Percentiles rank a stretch among this genome's conserved stretches.
Conservation (phyloP, 2,888 invertebrate genomes). For the Ellobium chinense region DNA sequence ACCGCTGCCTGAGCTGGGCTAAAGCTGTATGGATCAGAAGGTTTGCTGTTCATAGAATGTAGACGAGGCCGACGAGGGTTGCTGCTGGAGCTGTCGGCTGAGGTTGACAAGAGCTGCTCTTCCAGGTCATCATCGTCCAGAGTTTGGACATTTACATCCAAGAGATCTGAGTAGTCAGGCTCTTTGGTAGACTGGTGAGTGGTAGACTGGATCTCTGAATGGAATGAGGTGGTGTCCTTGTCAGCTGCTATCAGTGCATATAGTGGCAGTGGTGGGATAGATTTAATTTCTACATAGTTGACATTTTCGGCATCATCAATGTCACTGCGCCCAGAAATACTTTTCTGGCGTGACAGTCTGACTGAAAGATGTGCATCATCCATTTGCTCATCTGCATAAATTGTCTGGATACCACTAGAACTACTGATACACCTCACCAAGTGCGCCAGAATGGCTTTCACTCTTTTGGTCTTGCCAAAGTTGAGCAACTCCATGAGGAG, state of each 20-base stretch:
- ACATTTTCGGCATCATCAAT: slow-evolving; percentile 45
- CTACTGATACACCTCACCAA: slow-evolving; percentile 87
- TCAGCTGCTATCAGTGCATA: slow-evolving; percentile 98
- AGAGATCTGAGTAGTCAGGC: slow-evolving; percentile 92
- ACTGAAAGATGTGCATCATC: slow-evolving; percentile 55
- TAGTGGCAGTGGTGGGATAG: slow-evolving; percentile 97
- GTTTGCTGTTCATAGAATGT: slow-evolving; percentile 17
- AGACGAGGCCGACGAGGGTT: slow-evolving; percentile 59
- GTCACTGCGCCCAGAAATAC: slow-evolving; percentile 63
- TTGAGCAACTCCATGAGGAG: slow-evolving; percentile 98
- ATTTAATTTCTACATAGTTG: slow-evolving; percentile 90
- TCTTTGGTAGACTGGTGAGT: slow-evolving; percentile 67
- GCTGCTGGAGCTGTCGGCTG: slow-evolving; percentile 82
- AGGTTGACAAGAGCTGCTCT: slow-evolving; percentile 62
- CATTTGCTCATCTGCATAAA: slow-evolving; percentile 24
- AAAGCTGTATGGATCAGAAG: slow-evolving; percentile 67
- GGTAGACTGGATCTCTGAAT: slow-evolving; percentile 53
- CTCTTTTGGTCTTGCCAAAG: slow-evolving; percentile 97
- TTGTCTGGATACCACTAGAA: slow-evolving; percentile 55
- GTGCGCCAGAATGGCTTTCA: slow-evolving; percentile 98
- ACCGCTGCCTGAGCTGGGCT: slow-evolving; percentile 66
- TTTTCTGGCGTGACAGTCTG: slow-evolving; percentile 47
- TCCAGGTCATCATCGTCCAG: slow-evolving; percentile 63
- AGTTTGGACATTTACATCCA: slow-evolving; percentile 78
- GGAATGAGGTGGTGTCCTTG: slow-evolving; percentile 73